These are phyloP conservation scores for Cichladusa arquata DNA, from an alignment of 2,113 vertebrate species.

Conservation along the genomic window DNA sequence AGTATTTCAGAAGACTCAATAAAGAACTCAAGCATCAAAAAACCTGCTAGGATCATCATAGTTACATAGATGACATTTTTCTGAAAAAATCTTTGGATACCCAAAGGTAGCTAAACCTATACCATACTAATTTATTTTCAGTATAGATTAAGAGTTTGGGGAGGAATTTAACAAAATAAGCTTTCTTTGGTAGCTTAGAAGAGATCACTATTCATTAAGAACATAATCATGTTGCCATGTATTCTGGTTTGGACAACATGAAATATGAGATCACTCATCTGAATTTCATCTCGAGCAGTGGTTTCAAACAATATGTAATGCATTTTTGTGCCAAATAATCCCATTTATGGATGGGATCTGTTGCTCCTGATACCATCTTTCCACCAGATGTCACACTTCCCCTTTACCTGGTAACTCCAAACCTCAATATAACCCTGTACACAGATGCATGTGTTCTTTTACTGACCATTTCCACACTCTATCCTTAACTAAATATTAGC, in stretches of 20 bases:
- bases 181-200: not conserved
- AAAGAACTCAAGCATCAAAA: not conserved
- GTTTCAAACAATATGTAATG: not conserved
- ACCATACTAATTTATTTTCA: not conserved
- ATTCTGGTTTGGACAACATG: not conserved
- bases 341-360: not conserved
- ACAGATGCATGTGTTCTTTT: not conserved
- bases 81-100: not conserved
- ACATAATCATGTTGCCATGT: not conserved
- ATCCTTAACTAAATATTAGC: not conserved
- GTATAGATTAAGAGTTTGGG: not conserved
- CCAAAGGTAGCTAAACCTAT: not conserved
- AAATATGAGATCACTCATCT: not conserved
- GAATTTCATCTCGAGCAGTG: not conserved
- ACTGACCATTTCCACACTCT: not conserved
- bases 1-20: not conserved
- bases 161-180: not conserved
- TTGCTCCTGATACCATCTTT: conserved; percentile 10
- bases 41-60: not conserved
- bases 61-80: not conserved
- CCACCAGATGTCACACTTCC: conserved; percentile 69
- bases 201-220: not conserved
- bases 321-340: not conserved
- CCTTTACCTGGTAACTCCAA: not conserved
- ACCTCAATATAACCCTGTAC: not conserved